Base-by-base conservation (phyloP, 2,888 invertebrate genomes). In the Sisyra nigra region DNA sequence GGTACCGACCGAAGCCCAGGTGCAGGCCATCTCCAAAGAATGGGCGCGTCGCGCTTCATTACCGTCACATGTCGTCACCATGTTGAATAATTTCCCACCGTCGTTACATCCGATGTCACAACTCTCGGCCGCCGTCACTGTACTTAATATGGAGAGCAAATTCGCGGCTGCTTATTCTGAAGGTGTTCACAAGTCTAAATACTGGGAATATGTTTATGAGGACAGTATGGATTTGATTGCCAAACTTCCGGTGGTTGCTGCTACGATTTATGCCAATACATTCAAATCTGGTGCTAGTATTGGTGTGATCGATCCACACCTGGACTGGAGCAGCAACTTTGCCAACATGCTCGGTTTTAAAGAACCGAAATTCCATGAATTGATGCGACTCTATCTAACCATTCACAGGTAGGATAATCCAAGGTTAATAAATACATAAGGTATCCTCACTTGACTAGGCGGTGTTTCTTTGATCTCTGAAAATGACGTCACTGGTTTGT, bases 221-320 rank as follows among this genome's bases (percentile, higher is more conserved):
- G 94, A 94, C 63, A 72, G 88, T 11, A 92, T 94, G 88, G 85
- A 92, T 62, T 68, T 94, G 54, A 91, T 94, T 57, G 93, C 93
- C 41, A 93, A 94, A 63, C 66, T 94, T 57, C 92, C 94, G 0
- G 91, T 91, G 15, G 75, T 94, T 13, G 94, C 93, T 1, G 89
- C 94, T 11, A 86, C 88, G 11, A 93, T 94, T 56, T 94, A 94
- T 68, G 76, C 91, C 48, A 94, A 94, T 63, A 69, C 84, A 24
- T 87, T 79, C 59, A 69, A 80, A 50, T 15, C 14, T 7, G 37
- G 37, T 10, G 19, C 10, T 9, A 86, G 87, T 55, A 86, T 87
- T 46, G 83, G 84, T 50, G 83, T 87, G 42, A 89, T 93, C 52
- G 89, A 93, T 59, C 73, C 80, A 45, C 76, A 76, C 59, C 85